Conservation (phyloP, 2,797 vertebrate species). For the Orestias chungarensis region DNA sequence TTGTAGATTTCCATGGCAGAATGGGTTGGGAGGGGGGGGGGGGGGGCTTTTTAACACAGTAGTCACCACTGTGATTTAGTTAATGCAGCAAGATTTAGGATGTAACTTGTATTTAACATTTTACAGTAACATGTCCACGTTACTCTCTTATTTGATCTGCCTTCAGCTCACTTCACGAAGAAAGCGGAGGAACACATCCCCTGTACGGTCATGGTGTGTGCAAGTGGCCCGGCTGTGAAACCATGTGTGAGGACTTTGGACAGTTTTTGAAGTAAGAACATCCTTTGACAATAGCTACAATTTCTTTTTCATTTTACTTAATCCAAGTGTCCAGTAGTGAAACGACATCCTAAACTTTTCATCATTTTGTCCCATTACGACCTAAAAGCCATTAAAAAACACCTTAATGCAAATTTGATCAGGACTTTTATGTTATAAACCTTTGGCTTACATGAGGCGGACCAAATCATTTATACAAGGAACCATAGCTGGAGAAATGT, state of each 20-base stretch:
- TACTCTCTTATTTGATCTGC: conserved; percentile 45
- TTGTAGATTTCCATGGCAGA: conserved; percentile 27
- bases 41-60: conserved; percentile 29
- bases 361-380: not conserved
- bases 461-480: too few relatives aligned
- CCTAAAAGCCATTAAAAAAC: not conserved
- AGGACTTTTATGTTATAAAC: not conserved
- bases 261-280: conserved; percentile 98
- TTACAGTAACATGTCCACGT: not conserved
- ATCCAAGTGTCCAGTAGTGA: not conserved
- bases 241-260: conserved; percentile 98
- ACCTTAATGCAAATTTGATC: not conserved
- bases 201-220: conserved; percentile 98
- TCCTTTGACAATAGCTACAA: not conserved
- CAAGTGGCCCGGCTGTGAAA: conserved; percentile 99
- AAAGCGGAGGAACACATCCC: conserved; percentile 93
- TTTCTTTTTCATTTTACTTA: not conserved
- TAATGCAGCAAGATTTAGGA: not conserved
- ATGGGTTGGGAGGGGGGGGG: conserved; percentile 10
- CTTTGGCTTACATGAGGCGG: not conserved
- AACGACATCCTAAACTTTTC: not conserved
- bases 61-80: conserved; percentile 6
- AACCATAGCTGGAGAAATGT: not conserved
- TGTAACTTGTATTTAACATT: not conserved
- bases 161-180: conserved; percentile 94